Evolutionary conservation across 2,113 vertebrate genomes (phyloP).

Genomic region (Calyptomena viridis): DNA sequence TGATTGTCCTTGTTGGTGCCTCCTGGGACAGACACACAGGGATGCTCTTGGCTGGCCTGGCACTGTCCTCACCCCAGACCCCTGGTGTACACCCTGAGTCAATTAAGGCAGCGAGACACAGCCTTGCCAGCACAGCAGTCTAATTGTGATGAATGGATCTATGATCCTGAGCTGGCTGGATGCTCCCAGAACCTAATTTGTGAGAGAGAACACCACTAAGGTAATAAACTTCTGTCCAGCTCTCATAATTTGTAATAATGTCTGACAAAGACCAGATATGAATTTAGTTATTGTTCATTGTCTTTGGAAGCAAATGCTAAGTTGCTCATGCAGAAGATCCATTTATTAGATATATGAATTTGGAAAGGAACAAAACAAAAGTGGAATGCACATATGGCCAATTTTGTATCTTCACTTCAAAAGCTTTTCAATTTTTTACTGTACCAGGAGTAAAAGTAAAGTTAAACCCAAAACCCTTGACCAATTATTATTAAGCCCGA

Average conservation of each 20-base stretch:
- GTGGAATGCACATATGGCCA: not conserved
- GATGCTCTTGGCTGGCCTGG: not conserved
- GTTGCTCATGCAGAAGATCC: conserved; percentile 21
- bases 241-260: conserved; percentile 56
- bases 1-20: fast-evolving
- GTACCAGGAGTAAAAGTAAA: not conserved
- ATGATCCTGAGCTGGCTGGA: not conserved
- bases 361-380: conserved; percentile 31
- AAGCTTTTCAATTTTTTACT: not conserved
- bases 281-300: conserved; percentile 45
- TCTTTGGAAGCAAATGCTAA: conserved; percentile 45
- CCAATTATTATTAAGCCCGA: not conserved
- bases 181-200: conserved; percentile 48
- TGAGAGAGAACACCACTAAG: conserved; percentile 2
- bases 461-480: not conserved
- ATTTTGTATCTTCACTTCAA: not conserved
- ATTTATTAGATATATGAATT: conserved; percentile 49
- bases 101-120: not conserved
- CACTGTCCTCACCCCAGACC: not conserved
- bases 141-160: conserved; percentile 52
- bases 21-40: fast-evolving
- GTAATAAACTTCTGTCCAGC: conserved; percentile 42
- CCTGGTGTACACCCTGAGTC: not conserved
- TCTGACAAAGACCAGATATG: conserved; percentile 41
- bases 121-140: not conserved